A percentile compares a stretch with the other conserved stretches of the same genome.
Conservation (phyloP, 2,113 vertebrate genomes). For the Dromaius novaehollandiae region DNA sequence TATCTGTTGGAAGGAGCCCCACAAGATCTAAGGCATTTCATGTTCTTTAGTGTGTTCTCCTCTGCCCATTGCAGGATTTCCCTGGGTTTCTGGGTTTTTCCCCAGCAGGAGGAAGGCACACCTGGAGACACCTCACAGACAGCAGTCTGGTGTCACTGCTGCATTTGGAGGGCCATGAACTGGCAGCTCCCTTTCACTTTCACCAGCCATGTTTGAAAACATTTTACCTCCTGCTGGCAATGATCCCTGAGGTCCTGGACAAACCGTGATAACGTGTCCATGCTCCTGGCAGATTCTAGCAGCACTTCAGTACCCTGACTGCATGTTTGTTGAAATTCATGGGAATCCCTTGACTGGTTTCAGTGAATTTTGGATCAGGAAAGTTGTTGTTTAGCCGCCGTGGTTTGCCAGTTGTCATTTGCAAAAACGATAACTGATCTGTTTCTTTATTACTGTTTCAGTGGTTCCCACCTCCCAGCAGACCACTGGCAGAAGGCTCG, state of each 20-base stretch:
- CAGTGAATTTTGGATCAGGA: background rate
- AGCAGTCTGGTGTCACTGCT: background rate
- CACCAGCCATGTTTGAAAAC: background rate
- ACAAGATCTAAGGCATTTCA: background rate
- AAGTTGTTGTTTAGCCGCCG: background rate
- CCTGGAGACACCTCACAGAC: background rate
- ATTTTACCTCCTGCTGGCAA: background rate
- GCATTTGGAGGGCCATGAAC: background rate
- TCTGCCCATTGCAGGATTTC: background rate
- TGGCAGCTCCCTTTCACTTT: background rate
- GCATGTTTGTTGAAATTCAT: background rate
- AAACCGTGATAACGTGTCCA: background rate
- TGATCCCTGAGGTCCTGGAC: background rate
- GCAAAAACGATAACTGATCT: background rate
- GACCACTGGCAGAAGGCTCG: background rate
- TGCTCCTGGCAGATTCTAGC: background rate
- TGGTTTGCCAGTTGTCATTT: background rate
- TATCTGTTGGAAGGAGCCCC: background rate
- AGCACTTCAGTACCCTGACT: background rate
- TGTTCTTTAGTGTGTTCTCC: background rate
- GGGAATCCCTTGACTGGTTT: background rate
- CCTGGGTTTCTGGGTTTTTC: background rate
- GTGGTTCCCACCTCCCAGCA: background rate
- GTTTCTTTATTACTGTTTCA: background rate
- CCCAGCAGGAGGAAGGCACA: background rate